These are phyloP conservation scores for Cylloceria caligata DNA, from an alignment of 2,888 invertebrate species.

Conservation along the genomic window DNA sequence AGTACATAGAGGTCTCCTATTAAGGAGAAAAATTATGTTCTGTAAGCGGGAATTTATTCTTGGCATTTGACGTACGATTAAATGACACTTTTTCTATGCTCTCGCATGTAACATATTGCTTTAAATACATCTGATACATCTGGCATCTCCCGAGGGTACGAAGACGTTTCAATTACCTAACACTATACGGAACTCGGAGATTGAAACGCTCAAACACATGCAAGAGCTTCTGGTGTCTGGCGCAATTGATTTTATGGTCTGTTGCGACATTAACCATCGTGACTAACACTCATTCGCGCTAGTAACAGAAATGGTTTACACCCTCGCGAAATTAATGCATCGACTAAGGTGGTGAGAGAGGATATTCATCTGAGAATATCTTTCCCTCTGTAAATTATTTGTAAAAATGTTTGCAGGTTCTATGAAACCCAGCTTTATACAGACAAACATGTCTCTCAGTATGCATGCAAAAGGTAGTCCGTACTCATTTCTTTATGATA, in stretches of 20 bases:
- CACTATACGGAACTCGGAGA: conserved; percentile 27
- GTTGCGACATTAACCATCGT: conserved; percentile 63
- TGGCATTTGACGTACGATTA: conserved; percentile 29
- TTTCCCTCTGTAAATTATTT: conserved; percentile 50
- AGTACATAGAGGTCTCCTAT: too few species aligned
- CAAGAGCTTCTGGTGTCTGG: conserved; percentile 37
- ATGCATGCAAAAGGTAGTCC: conserved; percentile 78
- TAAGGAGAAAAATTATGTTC: neutral
- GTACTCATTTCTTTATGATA: conserved; percentile 69
- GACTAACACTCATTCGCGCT: conserved; percentile 18
- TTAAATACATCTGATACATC: conserved; percentile 38
- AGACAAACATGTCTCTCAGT: conserved; percentile 77
- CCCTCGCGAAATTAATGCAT: conserved; percentile 64
- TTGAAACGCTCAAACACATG: conserved; percentile 22
- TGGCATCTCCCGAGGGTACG: conserved; percentile 13
- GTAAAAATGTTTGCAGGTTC: conserved; percentile 76
- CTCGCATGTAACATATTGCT: conserved; percentile 16
- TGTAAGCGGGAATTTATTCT: neutral
- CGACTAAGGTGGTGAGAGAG: neutral
- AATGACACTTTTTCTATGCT: conserved; percentile 4
- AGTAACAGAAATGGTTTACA: conserved; percentile 54
- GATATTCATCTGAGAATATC: conserved; percentile 54
- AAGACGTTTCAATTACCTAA: conserved; percentile 53
- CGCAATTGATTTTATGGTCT: conserved; percentile 63
- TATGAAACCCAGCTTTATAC: conserved; percentile 77